These are phyloP conservation scores for Ciona savignyi DNA, from an alignment of 23 tunicate species.

Conservation along the genomic window DNA sequence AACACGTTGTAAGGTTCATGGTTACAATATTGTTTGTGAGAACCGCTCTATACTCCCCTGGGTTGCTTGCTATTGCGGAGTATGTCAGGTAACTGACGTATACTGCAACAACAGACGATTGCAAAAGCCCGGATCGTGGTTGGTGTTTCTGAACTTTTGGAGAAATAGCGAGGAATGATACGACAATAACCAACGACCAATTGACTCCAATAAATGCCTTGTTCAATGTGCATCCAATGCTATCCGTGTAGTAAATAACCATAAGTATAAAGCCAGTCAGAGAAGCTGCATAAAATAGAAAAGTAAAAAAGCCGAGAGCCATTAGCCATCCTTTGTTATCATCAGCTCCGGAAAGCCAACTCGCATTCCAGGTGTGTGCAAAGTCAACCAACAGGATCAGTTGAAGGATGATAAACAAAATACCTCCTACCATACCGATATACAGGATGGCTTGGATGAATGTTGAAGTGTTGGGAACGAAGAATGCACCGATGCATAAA, in stretches of 20 bases:
- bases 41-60: conserved; percentile 19
- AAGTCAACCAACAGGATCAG: conserved; percentile 86
- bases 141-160: conserved; percentile 89
- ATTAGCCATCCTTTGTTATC: conserved; percentile 39
- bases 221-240: conserved; percentile 58
- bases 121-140: conserved; percentile 78
- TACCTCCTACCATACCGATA: conserved; percentile 92
- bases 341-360: conserved; percentile 47
- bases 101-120: conserved; percentile 70
- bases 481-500: conserved; percentile 73
- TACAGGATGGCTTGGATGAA: conserved; percentile 31
- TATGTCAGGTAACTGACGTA: conserved; percentile 83
- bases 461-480: conserved; percentile 61
- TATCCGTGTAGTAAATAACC: conserved; percentile 37
- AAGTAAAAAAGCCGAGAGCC: conserved; percentile 19
- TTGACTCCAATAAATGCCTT: conserved; percentile 86
- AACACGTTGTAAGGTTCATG: conserved; percentile 12
- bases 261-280: conserved; percentile 30
- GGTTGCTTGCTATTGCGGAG: conserved; percentile 88
- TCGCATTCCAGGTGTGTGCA: conserved; percentile 87
- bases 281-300: conserved; percentile 21
- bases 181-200: conserved; percentile 27
- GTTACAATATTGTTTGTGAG: not conserved
- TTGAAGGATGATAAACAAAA: conserved; percentile 82
- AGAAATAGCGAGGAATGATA: conserved; percentile 70